Evolutionary conservation across 2,797 vertebrate species (phyloP), one percentile per base, ranked within the genome.

Genomic region (Mionectes olivaceus): DNA sequence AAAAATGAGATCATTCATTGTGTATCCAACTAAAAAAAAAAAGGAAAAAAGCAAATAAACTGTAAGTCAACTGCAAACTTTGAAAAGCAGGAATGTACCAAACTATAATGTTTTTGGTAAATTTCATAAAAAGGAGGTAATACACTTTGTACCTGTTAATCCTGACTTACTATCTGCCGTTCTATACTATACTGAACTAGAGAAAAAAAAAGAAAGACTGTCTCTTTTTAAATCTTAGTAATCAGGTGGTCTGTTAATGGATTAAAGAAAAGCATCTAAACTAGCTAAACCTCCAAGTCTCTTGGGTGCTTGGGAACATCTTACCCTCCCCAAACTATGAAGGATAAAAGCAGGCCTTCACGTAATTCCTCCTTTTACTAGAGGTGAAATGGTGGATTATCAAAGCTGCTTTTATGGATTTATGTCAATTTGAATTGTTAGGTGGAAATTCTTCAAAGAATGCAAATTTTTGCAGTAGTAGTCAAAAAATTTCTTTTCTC

Each of bases 1-100:
- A 95, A 99, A 99, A 97, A 99, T 99, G 70, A 99, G 98, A 96
- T 99, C 99, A 50, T 99, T 99, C 99, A 99, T 99, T 43, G 99
- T 99, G 95, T 99, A 99, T 49, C 99, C 99, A 96, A 99, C 99
- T 99, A 96, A 65, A 97, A 97, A 95, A 95, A 16, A 14, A 22
- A 50, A 60, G 13, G 11, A 24, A 50, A 53, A 28, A 49, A 28
- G 0, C 4, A 63, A 47, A 75, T 61, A 55, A 93, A 41, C 28
- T 68, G 19, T 35, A 83, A 55, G 43, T n/a, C 9, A 68, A 19
- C 17, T n/a, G 28, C 27, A 82, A 74, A 47, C 30, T 69, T 50
- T 59, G 41, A 81, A 85, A 89, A n/a, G 4, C 7, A 43, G 35
- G 18, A 78, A 33, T 33, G 10, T 76, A 86, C 27, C 19, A 39